Base-by-base conservation (phyloP, 2,888 invertebrate genomes). In the Eristalis tenax region DNA sequence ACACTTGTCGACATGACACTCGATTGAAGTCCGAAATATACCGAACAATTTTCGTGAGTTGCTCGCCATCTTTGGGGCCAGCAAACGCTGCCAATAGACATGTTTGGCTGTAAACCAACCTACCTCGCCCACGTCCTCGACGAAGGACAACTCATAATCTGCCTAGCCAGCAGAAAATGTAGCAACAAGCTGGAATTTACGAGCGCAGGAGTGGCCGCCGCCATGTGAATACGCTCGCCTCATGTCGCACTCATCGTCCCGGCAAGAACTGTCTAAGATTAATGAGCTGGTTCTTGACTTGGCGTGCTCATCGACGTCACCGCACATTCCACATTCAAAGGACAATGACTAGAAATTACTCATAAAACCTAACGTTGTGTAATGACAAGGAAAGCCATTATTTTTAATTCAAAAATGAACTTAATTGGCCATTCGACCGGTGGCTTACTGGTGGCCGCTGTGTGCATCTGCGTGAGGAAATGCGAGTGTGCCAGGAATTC, bases 321-420 rank as follows among this genome's bases (percentile, higher is more conserved):
- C 50, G 50, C 50, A 50, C 38, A 38, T 38, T 38, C 8, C 32
- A 66, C 22, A 57, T 40, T 38, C 26, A 35, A 56, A 56, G 56
- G 71, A 71, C 79, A 65, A 56, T 65, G 71, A 64, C 63, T 56
- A 38, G 38, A 50, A 66, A 73, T 79, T 63, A 56, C 74, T 75
- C 81, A 81, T 74, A 75, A 75, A 66, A 63, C 13, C 66, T 28
- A 65, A 63, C 50, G 65, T 64, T 85, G 81, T 85, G 76, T 81
- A 85, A 85, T 77, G 85, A 73, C 73, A 76, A 77, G 85, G 82
- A 71, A 86, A 75, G 85, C 50, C 83, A 75, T 83, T 83, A 78
- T 78, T 86, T 86, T 86, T 86, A 86, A 86, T 83, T 86, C 83
- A 83, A 86, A 86, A 86, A 86, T 71, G 78, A 86, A 78, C 83